Evolutionary conservation across 2,113 vertebrate genomes (phyloP).

Genomic region (Gila orcuttii): DNA sequence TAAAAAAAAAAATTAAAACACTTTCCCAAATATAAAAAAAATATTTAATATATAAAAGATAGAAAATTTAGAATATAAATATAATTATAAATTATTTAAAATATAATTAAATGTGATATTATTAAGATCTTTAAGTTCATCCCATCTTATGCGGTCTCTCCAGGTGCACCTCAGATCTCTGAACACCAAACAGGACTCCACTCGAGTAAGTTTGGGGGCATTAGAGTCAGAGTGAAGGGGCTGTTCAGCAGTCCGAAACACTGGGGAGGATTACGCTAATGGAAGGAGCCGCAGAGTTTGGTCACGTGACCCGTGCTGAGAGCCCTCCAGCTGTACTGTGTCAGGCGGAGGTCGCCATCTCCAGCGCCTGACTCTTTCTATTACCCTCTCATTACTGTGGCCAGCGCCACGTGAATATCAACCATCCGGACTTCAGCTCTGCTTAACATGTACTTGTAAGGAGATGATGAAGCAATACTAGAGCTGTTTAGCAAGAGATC

Average conservation of each 20-base stretch:
- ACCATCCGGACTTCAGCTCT: background rate
- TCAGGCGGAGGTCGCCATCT: background rate
- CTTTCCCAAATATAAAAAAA: too few relatives aligned
- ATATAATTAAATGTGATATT: too few relatives aligned
- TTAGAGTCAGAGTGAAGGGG: background rate
- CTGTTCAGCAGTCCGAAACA: background rate
- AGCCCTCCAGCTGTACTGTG: constrained; percentile 29
- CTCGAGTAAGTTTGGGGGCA: background rate
- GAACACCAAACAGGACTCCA: background rate
- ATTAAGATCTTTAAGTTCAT: background rate
- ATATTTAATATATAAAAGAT: too few relatives aligned
- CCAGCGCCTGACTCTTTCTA: constrained; percentile 7
- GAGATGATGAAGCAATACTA: constrained; percentile 4
- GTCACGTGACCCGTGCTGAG: background rate
- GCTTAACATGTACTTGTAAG: constrained; percentile 1
- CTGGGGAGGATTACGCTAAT: constrained; percentile 3
- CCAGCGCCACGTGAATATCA: background rate
- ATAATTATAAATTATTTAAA: too few relatives aligned
- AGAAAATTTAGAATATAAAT: too few relatives aligned
- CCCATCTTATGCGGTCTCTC: background rate
- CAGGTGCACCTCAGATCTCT: background rate
- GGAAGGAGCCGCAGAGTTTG: background rate
- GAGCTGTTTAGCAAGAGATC: constrained; percentile 15
- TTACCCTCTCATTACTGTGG: constrained; percentile 28
- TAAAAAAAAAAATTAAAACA: too few relatives aligned